Evolutionary conservation across 1,140 invertebrate species (phyloP).

Genomic region (Scaptomyza pallida): DNA sequence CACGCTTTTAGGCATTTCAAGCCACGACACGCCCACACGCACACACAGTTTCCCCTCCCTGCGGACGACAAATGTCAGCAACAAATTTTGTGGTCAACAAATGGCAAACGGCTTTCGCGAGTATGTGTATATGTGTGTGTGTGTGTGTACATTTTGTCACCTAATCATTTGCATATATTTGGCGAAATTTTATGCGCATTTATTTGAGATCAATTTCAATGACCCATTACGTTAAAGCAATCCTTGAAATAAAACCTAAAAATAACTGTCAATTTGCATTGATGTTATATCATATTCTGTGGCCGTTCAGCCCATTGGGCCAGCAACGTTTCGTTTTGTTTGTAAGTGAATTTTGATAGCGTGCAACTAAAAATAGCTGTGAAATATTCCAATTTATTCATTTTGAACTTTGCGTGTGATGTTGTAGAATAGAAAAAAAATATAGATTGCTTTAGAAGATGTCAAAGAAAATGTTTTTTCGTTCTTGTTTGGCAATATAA

Average conservation of each 20-base stretch:
- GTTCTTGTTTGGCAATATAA: too few relatives aligned
- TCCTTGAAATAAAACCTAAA: not conserved
- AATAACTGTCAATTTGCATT: not conserved
- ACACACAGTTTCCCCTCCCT: not conserved
- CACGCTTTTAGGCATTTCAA: constrained; percentile 53
- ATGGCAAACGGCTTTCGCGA: constrained; percentile 33
- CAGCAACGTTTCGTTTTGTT: too few relatives aligned
- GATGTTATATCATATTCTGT: too few relatives aligned
- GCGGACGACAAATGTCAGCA: constrained; percentile 37
- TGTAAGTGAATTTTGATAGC: too few relatives aligned
- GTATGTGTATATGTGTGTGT: constrained; percentile 3
- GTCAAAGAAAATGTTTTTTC: too few relatives aligned
- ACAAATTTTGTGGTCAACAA: constrained; percentile 66
- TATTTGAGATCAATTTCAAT: constrained; percentile 19
- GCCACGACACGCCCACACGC: not conserved
- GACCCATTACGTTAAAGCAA: not conserved
- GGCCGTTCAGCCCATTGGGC: too few relatives aligned
- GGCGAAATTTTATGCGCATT: constrained; percentile 22
- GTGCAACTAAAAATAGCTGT: too few relatives aligned
- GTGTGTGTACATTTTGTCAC: constrained; percentile 47
- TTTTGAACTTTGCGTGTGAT: too few relatives aligned
- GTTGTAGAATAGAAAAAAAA: too few relatives aligned
- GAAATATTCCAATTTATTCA: too few relatives aligned
- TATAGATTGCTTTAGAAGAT: too few relatives aligned
- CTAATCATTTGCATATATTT: constrained; percentile 73